A percentile compares a stretch with the other conserved stretches of the same genome.
These are phyloP conservation scores for Reticulitermes lucifugus DNA, from an alignment of 2,888 invertebrate species.

Conservation along the genomic window DNA sequence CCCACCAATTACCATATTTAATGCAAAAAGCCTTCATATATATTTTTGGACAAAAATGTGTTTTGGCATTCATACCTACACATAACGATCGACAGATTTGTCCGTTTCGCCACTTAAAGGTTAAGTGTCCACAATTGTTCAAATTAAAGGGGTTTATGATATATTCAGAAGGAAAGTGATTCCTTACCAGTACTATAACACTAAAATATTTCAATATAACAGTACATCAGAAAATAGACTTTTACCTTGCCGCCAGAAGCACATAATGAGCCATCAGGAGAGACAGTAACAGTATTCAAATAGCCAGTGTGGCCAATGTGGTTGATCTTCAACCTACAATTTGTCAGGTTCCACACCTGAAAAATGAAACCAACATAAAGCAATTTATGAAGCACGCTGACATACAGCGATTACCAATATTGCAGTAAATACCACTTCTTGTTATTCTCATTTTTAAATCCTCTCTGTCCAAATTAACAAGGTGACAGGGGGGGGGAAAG, in stretches of 20 bases:
- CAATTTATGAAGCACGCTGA: no score
- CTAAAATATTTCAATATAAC: neutral
- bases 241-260: constrained; percentile 96
- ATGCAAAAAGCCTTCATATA: no score
- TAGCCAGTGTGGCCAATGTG: constrained; percentile 91
- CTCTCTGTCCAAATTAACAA: neutral
- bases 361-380: constrained; percentile 48
- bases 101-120: no score
- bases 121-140: no score
- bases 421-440: neutral
- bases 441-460: constrained; percentile 1
- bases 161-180: neutral
- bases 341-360: constrained; percentile 75
- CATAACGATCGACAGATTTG: no score
- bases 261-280: constrained; percentile 98
- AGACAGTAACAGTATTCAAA: constrained; percentile 98
- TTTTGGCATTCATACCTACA: no score
- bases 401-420: constrained; percentile 42
- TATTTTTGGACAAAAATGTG: no score
- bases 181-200: neutral
- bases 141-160: neutral
- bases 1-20: no score
- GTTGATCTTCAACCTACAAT: constrained; percentile 75
- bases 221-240: constrained; percentile 37
- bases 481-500: no score